Evolutionary conservation across 2,888 invertebrate genomes (phyloP), one percentile per base, ranked within the genome.

Genomic region (Bombyx huttoni): DNA sequence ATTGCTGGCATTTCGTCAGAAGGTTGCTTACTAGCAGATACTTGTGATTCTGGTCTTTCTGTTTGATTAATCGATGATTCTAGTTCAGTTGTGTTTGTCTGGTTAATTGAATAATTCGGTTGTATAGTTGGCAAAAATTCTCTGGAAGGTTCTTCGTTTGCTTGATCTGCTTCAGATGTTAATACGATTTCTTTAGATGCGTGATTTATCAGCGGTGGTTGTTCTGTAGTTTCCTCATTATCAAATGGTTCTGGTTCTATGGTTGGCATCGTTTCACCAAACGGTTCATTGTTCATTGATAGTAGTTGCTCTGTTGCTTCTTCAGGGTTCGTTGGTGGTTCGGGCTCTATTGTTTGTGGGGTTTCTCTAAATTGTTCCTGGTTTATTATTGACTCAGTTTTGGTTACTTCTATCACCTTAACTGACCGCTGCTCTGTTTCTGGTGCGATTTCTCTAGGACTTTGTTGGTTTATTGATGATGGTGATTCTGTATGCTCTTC

Each of bases 211-310:
- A 7, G 7, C 8, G 40, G 2, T 10, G 8, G 40, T 40, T 40
- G 9, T 40, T 40, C 40, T 40, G 40, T 40, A 12, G 40, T 40
- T 10, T 40, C 40, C 1, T 40, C 40, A 40, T 8, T 10, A 40
- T 40, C 9, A 40, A 40, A 6, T 49, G 54, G 49, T 56, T 57
- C 60, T 24, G 66, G 60, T 55, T 75, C 66, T 14, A 58, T 46
- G 49, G 54, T 75, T 35, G 78, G 68, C 58, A 77, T 76, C 51
- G 78, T 67, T 61, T 78, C 75, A 13, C 81, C 64, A 58, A 70
- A 73, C 24, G 8, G 40, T 40, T 40, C 40, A 2, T 24, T 2
- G 24, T 24, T 24, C 24, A 24, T 1, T 24, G 24, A 24, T 24
- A 24, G 24, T 49, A 55, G 51, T 45, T 52, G 50, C 48, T 58